Evolutionary conservation across 2,888 invertebrate species (phyloP).

Genomic region (Subacronicta megacephala): DNA sequence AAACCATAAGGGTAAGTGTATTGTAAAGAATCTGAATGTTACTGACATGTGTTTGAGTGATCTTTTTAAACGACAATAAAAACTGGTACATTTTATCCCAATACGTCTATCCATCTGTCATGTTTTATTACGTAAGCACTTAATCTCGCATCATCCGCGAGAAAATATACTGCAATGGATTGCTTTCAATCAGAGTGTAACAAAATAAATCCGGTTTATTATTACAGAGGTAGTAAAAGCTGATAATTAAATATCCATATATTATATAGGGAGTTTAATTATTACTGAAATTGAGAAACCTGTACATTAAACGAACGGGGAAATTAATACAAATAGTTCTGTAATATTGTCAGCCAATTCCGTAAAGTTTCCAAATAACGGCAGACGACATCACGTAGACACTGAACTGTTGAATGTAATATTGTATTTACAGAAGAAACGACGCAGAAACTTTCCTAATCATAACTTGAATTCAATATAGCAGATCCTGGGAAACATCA

Average conservation of each 20-base stretch:
- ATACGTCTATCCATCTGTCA: constrained; percentile 53
- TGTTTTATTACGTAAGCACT: constrained; percentile 25
- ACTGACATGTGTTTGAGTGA: constrained; percentile 73
- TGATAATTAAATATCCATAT: constrained; percentile 16
- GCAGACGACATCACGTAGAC: constrained; percentile 44
- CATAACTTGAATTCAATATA: constrained; percentile 81
- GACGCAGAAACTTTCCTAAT: constrained; percentile 73
- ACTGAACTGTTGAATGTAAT: constrained; percentile 51
- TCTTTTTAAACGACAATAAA: constrained; percentile 60
- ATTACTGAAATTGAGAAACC: constrained; percentile 13
- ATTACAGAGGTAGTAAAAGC: constrained; percentile 3
- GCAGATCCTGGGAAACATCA: constrained; percentile 66
- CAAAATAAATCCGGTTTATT: constrained; percentile 31
- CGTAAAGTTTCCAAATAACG: constrained; percentile 37
- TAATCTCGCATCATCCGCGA: constrained; percentile 9
- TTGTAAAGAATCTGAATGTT: constrained; percentile 58
- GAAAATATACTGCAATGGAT: constrained; percentile 20
- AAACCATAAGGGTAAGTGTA: constrained; percentile 69
- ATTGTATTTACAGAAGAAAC: constrained; percentile 61
- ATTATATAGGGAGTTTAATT: constrained; percentile 17
- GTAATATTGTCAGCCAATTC: constrained; percentile 8
- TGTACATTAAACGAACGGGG: constrained; percentile 6
- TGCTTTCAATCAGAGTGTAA: constrained; percentile 16
- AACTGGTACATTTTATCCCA: constrained; percentile 52
- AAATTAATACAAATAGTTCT: constrained; percentile 23